phyloP scores from a whole-genome alignment of 2,888 invertebrate species.

The Caenorhabditis japonica region DNA sequence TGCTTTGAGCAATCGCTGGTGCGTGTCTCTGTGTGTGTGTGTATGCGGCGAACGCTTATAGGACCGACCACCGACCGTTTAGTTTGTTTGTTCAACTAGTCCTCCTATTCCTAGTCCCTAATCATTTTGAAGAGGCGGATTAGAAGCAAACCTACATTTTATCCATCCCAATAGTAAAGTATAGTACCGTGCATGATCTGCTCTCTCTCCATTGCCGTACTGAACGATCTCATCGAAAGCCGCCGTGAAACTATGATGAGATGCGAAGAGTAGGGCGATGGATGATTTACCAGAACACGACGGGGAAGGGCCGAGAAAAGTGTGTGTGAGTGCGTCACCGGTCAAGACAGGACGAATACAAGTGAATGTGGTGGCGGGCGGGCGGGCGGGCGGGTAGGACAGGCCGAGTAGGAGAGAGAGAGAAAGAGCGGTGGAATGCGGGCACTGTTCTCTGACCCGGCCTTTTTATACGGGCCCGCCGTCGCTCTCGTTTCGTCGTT shows the following conservation, averaged over 20 bases:
- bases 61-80: too few species aligned
- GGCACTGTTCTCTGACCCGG: constrained; percentile 52
- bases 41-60: constrained; percentile 22
- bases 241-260: constrained; percentile 19
- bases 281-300: too few species aligned
- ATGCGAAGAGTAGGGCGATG: constrained; percentile 50
- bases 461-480: constrained; percentile 41
- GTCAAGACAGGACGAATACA: constrained; percentile 12
- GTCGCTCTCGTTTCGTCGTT: constrained; percentile 25
- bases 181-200: too few species aligned
- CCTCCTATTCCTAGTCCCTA: too few species aligned
- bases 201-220: constrained; percentile 47
- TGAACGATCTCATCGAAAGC: constrained; percentile 43
- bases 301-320: constrained; percentile 6
- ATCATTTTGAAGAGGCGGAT: too few species aligned
- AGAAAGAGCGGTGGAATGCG: constrained; percentile 29
- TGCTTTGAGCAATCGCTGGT: constrained; percentile 35
- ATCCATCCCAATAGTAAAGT: too few species aligned
- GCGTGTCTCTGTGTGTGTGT: neutral
- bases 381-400: constrained; percentile 16
- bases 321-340: neutral
- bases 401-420: constrained; percentile 9
- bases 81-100: too few species aligned
- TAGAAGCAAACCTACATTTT: too few species aligned
- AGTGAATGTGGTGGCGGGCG: neutral